Evolutionary conservation across 2,888 invertebrate species (phyloP).

Genomic region (Adela reaumurella): DNA sequence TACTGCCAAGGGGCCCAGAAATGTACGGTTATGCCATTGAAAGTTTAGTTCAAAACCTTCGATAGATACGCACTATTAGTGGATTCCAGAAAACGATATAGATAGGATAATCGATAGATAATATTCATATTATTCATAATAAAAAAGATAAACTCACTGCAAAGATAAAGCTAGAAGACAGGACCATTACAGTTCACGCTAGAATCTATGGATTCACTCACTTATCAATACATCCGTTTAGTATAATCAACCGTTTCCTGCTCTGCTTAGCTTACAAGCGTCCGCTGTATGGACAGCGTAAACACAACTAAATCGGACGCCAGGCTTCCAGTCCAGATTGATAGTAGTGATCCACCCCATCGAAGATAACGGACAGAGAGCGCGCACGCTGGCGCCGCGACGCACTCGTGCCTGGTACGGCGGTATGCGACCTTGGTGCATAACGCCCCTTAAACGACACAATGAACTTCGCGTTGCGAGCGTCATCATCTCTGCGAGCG

Average conservation of each 20-base stretch:
- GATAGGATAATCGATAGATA: too few relatives aligned
- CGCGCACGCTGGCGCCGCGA: not conserved
- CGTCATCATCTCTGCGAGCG: too few relatives aligned
- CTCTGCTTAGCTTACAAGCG: not conserved
- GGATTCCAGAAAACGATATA: too few relatives aligned
- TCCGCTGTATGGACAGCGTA: not conserved
- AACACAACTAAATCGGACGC: not conserved
- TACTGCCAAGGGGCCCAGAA: too few relatives aligned
- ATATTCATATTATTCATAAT: not conserved
- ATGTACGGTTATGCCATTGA: too few relatives aligned
- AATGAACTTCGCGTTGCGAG: too few relatives aligned
- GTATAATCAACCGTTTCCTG: not conserved
- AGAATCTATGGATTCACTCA: too few relatives aligned
- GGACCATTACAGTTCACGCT: too few relatives aligned
- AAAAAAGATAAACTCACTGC: not conserved
- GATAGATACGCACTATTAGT: too few relatives aligned
- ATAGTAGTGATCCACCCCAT: not conserved
- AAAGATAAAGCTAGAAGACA: too few relatives aligned
- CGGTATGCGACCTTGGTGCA: not conserved
- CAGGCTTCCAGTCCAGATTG: not conserved
- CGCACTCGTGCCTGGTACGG: not conserved
- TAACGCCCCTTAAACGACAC: not conserved
- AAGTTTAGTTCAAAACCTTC: too few relatives aligned
- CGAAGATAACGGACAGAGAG: not conserved
- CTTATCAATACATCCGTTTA: not conserved